Evolutionary conservation across 1,140 invertebrate species (phyloP), one percentile per base, ranked within the genome.

Genomic region (Drosophila lini): DNA sequence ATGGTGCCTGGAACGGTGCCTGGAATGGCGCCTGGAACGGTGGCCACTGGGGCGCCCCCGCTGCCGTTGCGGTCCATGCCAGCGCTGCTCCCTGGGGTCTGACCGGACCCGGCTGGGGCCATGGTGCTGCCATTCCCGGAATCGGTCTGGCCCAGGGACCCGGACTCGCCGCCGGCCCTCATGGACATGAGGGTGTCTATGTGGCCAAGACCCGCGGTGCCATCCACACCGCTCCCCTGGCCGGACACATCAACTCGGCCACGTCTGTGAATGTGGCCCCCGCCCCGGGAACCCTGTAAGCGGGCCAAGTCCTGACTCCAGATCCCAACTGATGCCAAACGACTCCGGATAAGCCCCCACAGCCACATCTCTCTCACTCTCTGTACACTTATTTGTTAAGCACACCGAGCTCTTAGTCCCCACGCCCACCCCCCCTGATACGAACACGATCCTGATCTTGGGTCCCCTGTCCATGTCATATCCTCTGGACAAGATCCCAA

Each of bases 121-220:
- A 69, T 44, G 81, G 70, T 40, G 90, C 78, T 73, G 80, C 74
- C 55, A 52, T 75, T 78, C 91, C 91, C 84, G 91, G 91, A 58
- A 92, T 92, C 60, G 80, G 78, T 34, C 74, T 92, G 3, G 73
- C 78, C n/a, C 91, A 92, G 79, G 91, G 91, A 59, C 91, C 91
- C 38, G 73, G 53, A 44, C 76, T 65, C 52, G 85, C 36, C 38
- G 78, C 74, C 15, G 69, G 52, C 13, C 6, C 34, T 36, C 89
- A 86, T 55, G 91, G 91, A 13, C 83, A 85, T 74, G 79, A 91
- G 73, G 91, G 91, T 67, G 88, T 89, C 65, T 94, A 94, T 77
- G 93, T 94, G n/a, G 93, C 93, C 62, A 93, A 93, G 65, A 94
- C 93, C 56, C 92, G 92, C 69, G 93, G 93, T 57, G 93, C 93